phyloP scores from a whole-genome alignment of 2,113 vertebrate genomes.

The Larimichthys crocea region DNA sequence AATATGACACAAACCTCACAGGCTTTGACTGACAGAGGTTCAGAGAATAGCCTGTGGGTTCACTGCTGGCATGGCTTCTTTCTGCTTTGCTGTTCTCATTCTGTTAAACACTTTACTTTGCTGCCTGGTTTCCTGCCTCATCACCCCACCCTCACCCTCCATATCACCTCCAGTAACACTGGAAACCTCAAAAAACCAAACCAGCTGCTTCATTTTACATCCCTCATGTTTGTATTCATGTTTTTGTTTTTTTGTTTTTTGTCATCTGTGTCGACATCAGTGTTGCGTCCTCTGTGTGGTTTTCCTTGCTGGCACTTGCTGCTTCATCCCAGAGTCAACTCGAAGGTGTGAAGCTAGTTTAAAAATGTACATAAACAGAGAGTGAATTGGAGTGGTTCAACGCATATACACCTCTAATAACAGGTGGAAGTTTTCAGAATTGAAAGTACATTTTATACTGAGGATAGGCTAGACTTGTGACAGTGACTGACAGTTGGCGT shows the following conservation, averaged over 20 bases:
- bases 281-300: slow-evolving; percentile 52
- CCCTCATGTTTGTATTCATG: background rate
- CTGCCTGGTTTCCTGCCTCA: slow-evolving; percentile 11
- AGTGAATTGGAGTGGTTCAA: background rate
- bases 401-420: background rate
- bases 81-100: slow-evolving; percentile 46
- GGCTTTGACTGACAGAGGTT: slow-evolving; percentile 1
- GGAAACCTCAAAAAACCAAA: background rate
- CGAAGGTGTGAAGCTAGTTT: slow-evolving; percentile 13
- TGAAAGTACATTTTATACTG: background rate
- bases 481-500: background rate
- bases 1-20: background rate
- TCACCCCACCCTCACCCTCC: background rate
- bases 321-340: slow-evolving; percentile 51
- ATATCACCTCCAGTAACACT: background rate
- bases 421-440: background rate
- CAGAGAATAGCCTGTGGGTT: slow-evolving; percentile 12
- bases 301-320: slow-evolving; percentile 59
- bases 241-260: background rate
- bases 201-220: slow-evolving; percentile 26
- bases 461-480: background rate
- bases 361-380: slow-evolving; percentile 1
- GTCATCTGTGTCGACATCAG: slow-evolving; percentile 33
- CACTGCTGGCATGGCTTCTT: slow-evolving; percentile 74
- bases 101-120: slow-evolving; percentile 38